phyloP scores from a whole-genome alignment of 2,888 invertebrate genomes.

The Cryptocephalus moraei region DNA sequence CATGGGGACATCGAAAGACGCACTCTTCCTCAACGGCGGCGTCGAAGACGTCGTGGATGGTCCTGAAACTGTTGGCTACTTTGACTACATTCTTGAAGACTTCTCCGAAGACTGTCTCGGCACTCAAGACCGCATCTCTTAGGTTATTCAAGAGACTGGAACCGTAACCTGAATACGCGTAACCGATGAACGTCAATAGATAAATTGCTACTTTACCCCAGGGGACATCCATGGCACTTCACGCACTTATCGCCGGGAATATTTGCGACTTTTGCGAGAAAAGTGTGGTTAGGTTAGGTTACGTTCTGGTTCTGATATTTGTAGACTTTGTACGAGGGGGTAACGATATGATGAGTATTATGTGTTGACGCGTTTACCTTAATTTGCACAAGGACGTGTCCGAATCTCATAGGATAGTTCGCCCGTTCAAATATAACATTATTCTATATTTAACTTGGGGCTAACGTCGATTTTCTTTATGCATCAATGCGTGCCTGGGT shows the following conservation, averaged over 20 bases:
- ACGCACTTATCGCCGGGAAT: too few species aligned
- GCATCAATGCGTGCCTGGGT: too few species aligned
- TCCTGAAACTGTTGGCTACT: conserved; percentile 62
- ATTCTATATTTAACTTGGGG: too few species aligned
- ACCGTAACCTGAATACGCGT: conserved; percentile 73
- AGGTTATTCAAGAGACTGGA: conserved; percentile 62
- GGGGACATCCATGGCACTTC: conserved; percentile 54
- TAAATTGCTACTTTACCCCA: conserved; percentile 69
- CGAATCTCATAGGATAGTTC: too few species aligned
- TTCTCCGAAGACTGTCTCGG: conserved; percentile 72
- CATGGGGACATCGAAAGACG: conserved; percentile 60
- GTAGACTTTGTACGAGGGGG: too few species aligned
- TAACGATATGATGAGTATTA: too few species aligned
- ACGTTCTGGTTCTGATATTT: too few species aligned
- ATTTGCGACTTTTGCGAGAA: neutral
- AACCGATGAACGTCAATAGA: conserved; percentile 63
- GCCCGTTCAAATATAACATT: too few species aligned
- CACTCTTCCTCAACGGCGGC: conserved; percentile 80
- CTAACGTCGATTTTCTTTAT: too few species aligned
- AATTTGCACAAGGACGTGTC: neutral
- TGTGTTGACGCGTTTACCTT: too few species aligned
- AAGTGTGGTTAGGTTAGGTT: conserved; percentile 2
- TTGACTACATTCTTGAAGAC: conserved; percentile 63
- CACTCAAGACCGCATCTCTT: conserved; percentile 68
- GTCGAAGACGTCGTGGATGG: conserved; percentile 71